These are phyloP conservation scores for Lasioglossum villosulum DNA, from an alignment of 2,888 invertebrate genomes.

Conservation along the genomic window DNA sequence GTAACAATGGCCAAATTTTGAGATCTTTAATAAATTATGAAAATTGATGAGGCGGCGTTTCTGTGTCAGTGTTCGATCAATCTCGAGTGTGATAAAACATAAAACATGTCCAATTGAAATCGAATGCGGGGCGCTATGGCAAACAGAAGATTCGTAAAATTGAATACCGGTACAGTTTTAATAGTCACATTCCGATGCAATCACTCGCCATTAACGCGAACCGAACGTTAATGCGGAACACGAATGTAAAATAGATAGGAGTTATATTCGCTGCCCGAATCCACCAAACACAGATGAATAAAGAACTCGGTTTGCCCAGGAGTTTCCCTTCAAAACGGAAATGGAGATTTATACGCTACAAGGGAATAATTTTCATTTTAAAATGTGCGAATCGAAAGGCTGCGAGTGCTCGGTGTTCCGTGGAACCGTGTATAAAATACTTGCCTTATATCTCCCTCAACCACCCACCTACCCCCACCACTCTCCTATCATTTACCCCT, in stretches of 20 bases:
- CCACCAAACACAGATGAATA: neutral
- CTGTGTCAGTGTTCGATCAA: neutral
- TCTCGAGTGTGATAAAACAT: neutral
- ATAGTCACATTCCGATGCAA: neutral
- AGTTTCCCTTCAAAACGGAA: neutral
- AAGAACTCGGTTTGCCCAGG: neutral
- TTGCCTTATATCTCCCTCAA: neutral
- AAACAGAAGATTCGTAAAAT: neutral
- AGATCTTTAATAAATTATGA: neutral
- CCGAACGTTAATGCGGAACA: neutral
- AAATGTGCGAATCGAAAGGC: slow-evolving; percentile 3
- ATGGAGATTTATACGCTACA: neutral
- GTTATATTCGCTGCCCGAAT: neutral
- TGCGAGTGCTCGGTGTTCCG: neutral
- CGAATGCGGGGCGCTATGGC: neutral
- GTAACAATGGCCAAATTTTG: too few species aligned
- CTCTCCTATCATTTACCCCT: neutral
- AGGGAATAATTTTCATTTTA: slow-evolving; percentile 1
- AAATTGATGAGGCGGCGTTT: neutral
- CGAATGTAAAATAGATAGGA: neutral
- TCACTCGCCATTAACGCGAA: neutral
- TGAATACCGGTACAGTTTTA: neutral
- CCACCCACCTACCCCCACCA: too few species aligned
- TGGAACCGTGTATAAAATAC: neutral
- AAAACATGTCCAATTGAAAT: neutral